These are phyloP conservation scores for Corydoras sp. DNA, from an alignment of 2,113 vertebrate species.

Conservation along the genomic window DNA sequence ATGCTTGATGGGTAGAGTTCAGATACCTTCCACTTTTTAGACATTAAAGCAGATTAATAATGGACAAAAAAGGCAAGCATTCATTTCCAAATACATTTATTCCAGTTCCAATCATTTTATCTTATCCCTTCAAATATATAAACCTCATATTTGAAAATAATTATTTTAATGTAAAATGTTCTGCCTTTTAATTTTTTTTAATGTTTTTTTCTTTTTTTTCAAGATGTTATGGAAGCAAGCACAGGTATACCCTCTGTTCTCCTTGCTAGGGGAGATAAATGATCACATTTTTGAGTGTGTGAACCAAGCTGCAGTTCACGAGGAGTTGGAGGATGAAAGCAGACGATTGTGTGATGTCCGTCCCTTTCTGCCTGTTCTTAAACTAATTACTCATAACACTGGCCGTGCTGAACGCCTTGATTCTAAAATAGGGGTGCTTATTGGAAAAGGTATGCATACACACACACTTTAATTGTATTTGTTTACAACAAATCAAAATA, in stretches of 20 bases:
- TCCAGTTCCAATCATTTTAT: too few species aligned
- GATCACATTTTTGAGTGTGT: slow-evolving; percentile 97
- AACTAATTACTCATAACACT: slow-evolving; percentile 85
- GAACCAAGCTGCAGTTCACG: slow-evolving; percentile 93
- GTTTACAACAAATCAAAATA: too few species aligned
- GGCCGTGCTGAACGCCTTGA: slow-evolving; percentile 89
- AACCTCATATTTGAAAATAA: too few species aligned
- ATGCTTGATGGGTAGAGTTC: too few species aligned
- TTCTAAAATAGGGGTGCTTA: slow-evolving; percentile 95
- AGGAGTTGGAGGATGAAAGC: slow-evolving; percentile 92
- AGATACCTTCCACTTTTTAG: too few species aligned
- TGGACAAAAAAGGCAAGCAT: too few species aligned
- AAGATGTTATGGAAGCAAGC: slow-evolving; percentile 97
- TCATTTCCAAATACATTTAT: too few species aligned
- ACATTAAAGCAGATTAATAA: too few species aligned
- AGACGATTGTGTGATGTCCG: slow-evolving; percentile 88
- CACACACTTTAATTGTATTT: not conserved
- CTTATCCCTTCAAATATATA: too few species aligned
- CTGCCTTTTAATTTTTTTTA: not conserved
- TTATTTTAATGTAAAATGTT: too few species aligned
- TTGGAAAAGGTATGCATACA: slow-evolving; percentile 80
- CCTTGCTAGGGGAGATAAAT: slow-evolving; percentile 87
- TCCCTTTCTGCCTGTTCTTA: slow-evolving; percentile 91
- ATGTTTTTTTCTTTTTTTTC: not conserved
- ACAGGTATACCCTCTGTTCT: slow-evolving; percentile 84